phyloP scores from a whole-genome alignment of 1,140 invertebrate species.

The Psilanteris sp. region DNA sequence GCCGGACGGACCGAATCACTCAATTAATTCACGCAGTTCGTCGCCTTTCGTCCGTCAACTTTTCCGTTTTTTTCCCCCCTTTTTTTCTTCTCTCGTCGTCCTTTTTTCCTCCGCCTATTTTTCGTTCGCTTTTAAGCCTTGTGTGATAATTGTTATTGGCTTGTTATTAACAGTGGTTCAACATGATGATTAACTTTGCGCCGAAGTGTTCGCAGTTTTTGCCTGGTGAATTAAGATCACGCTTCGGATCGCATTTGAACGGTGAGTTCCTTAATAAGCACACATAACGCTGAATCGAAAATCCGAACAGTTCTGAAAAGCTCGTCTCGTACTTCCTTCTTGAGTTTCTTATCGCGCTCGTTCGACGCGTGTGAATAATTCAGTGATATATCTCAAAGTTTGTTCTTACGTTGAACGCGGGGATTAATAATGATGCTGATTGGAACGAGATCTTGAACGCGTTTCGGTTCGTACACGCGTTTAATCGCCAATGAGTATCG shows the following conservation, averaged over 20 bases:
- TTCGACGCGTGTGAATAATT: constrained; percentile 9
- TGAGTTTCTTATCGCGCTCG: constrained; percentile 20
- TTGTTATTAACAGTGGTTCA: constrained; percentile 7
- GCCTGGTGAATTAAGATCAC: constrained; percentile 12
- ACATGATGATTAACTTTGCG: constrained; percentile 37
- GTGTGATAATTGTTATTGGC: neutral
- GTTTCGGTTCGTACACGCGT: no score
- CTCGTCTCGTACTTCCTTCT: neutral
- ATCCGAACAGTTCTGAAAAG: neutral
- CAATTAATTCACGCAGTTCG: no score
- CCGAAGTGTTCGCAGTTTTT: constrained; percentile 1
- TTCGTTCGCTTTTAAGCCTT: neutral
- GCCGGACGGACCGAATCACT: neutral
- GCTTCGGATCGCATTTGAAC: constrained; percentile 45
- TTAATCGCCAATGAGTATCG: no score
- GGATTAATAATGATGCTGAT: no score
- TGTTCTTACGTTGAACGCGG: no score
- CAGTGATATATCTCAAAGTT: no score
- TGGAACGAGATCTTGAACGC: no score
- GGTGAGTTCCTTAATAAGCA: constrained; percentile 48
- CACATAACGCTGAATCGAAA: neutral
- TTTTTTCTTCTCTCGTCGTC: neutral
- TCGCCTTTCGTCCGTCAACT: neutral
- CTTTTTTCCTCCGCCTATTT: neutral
- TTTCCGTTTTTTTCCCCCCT: neutral